Base-by-base conservation (phyloP, 2,888 invertebrate genomes). In the Mythimna ferrago region DNA sequence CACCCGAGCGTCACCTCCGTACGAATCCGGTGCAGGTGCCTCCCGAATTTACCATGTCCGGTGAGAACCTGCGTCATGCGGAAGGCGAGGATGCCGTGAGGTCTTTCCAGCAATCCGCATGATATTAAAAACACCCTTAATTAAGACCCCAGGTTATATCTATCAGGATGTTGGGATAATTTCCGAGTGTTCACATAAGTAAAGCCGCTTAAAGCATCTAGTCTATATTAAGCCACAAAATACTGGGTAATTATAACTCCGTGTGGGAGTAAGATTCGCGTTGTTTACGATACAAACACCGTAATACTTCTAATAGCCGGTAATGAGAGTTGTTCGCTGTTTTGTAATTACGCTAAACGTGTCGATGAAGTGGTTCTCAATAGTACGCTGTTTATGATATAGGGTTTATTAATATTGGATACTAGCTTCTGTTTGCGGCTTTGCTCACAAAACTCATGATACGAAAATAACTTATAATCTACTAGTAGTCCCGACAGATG, bases 301-400 rank as follows among this genome's bases (percentile, higher is more conserved):
- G 32, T 69, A 51, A 69, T 57, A 62, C 61, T 61, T 68, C 51
- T 44, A 75, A 69, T 69, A 69, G 69, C 51, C 26, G 1, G 21
- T 35, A 53, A 58, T 44, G 53, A 75, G 73, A 61, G 32, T n/a
- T 14, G 61, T 35, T 58, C 5, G 14, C 11, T n/a, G 10, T 62
- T 75, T 58, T 44, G 41, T 75, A 53, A 75, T 75, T 44, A 75
- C 56, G 11, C 9, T 69, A 44, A 75, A 53, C 44, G 62, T 58
- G 62, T 53, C 69, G 35, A 69, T 75, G 35, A 69, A 75, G 57
- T 53, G 69, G 16, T 35, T 57, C 32, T 53, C 57, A 75, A 63
- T 73, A 53, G 35, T n/a, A 35, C 21, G 7, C 44, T 44, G 61
- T 56, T 73, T 58, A 63, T 63, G n/a, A 53, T 58, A 58, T 67